These are phyloP conservation scores for Physocephala rufipes DNA, from an alignment of 2,888 invertebrate genomes.

Conservation along the genomic window DNA sequence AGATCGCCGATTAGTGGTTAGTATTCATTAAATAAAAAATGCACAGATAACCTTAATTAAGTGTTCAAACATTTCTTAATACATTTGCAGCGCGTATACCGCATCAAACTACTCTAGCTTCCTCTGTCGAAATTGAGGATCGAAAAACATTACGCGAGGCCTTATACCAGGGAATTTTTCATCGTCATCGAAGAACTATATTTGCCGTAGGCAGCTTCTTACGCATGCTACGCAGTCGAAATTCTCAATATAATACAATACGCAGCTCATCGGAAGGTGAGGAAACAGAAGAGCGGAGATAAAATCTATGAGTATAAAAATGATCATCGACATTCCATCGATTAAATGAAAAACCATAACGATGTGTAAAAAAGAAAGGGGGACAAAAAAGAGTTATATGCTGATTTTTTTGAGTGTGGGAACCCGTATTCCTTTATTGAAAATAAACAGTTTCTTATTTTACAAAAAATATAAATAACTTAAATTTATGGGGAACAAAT, in stretches of 20 bases:
- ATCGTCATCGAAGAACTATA: constrained; percentile 78
- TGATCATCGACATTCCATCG: constrained; percentile 10
- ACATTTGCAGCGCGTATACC: constrained; percentile 67
- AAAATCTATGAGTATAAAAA: constrained; percentile 50
- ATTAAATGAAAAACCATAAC: background rate
- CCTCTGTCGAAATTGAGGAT: constrained; percentile 73
- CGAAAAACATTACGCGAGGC: constrained; percentile 77
- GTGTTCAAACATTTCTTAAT: background rate
- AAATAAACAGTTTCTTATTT: constrained; percentile 2
- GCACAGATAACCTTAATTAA: background rate
- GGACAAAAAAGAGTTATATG: constrained; percentile 32
- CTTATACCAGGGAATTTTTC: constrained; percentile 80
- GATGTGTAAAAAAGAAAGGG: background rate
- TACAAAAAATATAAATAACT: background rate
- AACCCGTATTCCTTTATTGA: background rate
- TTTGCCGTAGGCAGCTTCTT: constrained; percentile 80
- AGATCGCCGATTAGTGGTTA: constrained; percentile 64
- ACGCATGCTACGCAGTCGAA: constrained; percentile 78
- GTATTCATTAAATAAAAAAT: constrained; percentile 22
- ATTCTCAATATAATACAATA: constrained; percentile 80
- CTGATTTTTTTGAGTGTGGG: constrained; percentile 22
- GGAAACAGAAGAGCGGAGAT: constrained; percentile 65
- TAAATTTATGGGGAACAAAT: constrained; percentile 32
- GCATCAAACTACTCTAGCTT: constrained; percentile 72
- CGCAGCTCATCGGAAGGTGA: constrained; percentile 68